Evolutionary conservation across 2,888 invertebrate species (phyloP), one percentile per base, ranked within the genome.

Genomic region (Macrophya annulata): DNA sequence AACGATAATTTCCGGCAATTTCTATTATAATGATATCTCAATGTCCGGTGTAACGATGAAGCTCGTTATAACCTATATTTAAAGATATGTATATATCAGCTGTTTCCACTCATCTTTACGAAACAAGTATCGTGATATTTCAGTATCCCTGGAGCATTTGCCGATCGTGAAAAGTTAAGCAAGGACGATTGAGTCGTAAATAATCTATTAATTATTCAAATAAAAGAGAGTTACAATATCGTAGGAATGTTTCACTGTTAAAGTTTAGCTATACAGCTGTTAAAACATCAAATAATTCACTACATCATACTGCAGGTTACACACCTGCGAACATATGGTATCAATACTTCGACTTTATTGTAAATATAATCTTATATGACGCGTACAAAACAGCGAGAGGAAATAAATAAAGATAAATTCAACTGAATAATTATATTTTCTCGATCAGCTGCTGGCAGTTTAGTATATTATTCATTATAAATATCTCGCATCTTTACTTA

Each of bases 41-140:
- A 37, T 77, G 77, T 77, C 77, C 77, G 31, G 77, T 48, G 12
- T 40, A 48, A 37, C 17, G 37, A n/a, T 17, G n/a, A 51, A n/a
- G 21, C 76, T 17, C 31, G 15, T 77, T 10, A 17, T 77, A 31
- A 51, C 51, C 37, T n/a, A 43, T 77, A 55, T 77, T 51, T 55
- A 77, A 55, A 55, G 9, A 77, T 55, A 37, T 55, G 8, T 31
- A 31, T 31, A 3, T 31, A 31, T 31, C 31, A 31, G 31, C 51
- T 31, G 31, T 51, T 48, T 37, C 55, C 48, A 37, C n/a, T 51
- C 31, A 55, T 37, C 31, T 55, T 37, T 17, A 31, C 17, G 12
- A 77, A 55, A 1, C 17, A 3, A 21, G 43, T 40, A 77, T 25
- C 43, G 15, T 9, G 12, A 9, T 31, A 6, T 31, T 9, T 77